phyloP scores from a whole-genome alignment of 2,888 invertebrate genomes.

The Erynnis tages region DNA sequence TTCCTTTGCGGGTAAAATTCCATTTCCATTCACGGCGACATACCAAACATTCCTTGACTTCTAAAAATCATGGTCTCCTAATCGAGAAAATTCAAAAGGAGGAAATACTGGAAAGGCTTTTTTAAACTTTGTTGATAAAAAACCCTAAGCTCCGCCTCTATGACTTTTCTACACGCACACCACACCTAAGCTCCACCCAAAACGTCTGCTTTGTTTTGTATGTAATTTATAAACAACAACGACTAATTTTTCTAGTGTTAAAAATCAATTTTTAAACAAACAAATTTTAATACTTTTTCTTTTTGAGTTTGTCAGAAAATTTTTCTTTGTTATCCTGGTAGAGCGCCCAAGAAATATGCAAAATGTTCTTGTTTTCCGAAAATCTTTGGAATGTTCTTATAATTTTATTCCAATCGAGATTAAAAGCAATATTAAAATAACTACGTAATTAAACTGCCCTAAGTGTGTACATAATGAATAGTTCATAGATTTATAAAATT shows the following conservation, averaged over 20 bases:
- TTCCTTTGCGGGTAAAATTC: slow-evolving; percentile 35
- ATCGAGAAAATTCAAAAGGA: slow-evolving; percentile 75
- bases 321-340: slow-evolving; percentile 51
- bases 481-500: too few species aligned
- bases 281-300: too few species aligned
- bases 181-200: slow-evolving; percentile 24
- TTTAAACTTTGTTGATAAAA: slow-evolving; percentile 43
- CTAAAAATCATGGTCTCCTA: slow-evolving; percentile 52
- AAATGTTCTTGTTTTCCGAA: slow-evolving; percentile 69
- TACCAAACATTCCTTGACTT: slow-evolving; percentile 59
- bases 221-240: neutral
- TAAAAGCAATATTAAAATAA: too few species aligned
- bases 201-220: too few species aligned
- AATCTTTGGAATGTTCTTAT: too few species aligned
- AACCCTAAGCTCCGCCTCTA: slow-evolving; percentile 37
- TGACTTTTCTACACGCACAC: slow-evolving; percentile 31
- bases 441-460: too few species aligned
- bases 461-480: too few species aligned
- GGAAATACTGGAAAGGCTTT: slow-evolving; percentile 68
- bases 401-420: too few species aligned
- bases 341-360: slow-evolving; percentile 64
- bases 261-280: too few species aligned
- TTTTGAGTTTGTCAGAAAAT: too few species aligned
- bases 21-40: slow-evolving; percentile 38
- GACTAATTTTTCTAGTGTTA: too few species aligned